Percentiles rank a stretch among this genome's conserved stretches.
These are phyloP conservation scores for Sebastes diaconus DNA, from an alignment of 2,797 vertebrate species.

Conservation along the genomic window DNA sequence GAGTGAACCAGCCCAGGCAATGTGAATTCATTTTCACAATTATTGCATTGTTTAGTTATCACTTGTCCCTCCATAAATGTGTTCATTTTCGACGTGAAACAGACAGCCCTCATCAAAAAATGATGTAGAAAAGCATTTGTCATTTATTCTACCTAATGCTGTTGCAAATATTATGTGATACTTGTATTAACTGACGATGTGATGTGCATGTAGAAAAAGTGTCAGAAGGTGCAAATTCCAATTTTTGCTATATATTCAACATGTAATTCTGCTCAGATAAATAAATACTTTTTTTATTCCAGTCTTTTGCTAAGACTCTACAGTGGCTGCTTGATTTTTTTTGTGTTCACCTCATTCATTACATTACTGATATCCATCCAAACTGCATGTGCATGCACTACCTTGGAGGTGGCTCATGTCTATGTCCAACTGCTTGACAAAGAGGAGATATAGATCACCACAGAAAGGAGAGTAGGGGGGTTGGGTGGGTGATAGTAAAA, in stretches of 20 bases:
- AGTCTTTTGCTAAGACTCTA: background rate
- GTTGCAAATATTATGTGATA: background rate
- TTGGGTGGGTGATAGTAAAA: conserved; percentile 9
- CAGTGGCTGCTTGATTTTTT: background rate
- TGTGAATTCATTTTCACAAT: conserved; percentile 44
- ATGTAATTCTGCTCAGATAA: background rate
- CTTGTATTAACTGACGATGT: background rate
- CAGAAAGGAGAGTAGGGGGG: background rate
- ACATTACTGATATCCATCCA: background rate
- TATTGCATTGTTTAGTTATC: conserved; percentile 52
- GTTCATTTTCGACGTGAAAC: conserved; percentile 16
- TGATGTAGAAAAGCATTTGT: background rate
- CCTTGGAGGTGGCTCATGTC: background rate
- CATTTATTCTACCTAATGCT: background rate
- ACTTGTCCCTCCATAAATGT: conserved; percentile 28
- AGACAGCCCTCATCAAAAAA: conserved; percentile 11
- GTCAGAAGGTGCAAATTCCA: background rate
- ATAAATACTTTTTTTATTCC: background rate
- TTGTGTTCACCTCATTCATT: background rate
- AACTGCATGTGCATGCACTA: background rate
- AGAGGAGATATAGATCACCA: conserved; percentile 1
- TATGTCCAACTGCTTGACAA: background rate
- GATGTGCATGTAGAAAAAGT: background rate
- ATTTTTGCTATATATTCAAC: background rate
- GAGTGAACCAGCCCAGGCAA: conserved; percentile 29